Evolutionary conservation across 2,797 vertebrate genomes (phyloP), one percentile per base, ranked within the genome.

Genomic region (Leptodactylus fallax): DNA sequence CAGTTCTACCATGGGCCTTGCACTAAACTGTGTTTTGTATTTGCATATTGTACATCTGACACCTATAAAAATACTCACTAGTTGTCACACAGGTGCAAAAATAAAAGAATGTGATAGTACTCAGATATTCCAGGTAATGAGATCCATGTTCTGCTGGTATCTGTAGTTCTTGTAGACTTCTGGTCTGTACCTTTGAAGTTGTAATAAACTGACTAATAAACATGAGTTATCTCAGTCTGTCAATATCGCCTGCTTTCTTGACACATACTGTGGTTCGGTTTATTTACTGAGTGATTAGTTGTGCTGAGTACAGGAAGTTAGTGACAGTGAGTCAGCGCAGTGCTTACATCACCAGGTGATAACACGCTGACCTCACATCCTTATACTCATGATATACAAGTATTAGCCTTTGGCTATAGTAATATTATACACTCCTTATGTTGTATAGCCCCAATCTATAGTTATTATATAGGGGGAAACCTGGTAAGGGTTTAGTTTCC

Each of bases 211-310:
- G 49, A 58, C 25, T 71, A 17, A 83, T 69, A 72, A 53, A n/a
- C n/a, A 25, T 8, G 19, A 25, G 23, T 81, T 65, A 47, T 51
- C 67, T 55, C 49, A 56, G 63, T 71, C n/a, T n/a, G n/a, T n/a
- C 49, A 56, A 2, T 51, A 21, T 27, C 16, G n/a, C 23, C 53
- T 25, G 53, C 13, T 65, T 83, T 83, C 13, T 83, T 55, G 53
- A 53, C 69, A 36, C 27, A 17, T 45, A 17, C 27, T 74, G 81
- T 19, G 56, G 27, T 60, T n/a, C 6, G 6, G 80, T 49, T 71
- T 84, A 23, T 76, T 74, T 84, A 67, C 58, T 58, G 55, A 71
- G 21, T 84, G 82, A 84, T 84, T 21, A 36, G 23, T 83, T 83
- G 27, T 45, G 63, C 67, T 55, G 17, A 2, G 36, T 11, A 10